A percentile compares a stretch with the other conserved stretches of the same genome.
Evolutionary conservation across 1,140 invertebrate species (phyloP).

Genomic region (Heliothis virescens): DNA sequence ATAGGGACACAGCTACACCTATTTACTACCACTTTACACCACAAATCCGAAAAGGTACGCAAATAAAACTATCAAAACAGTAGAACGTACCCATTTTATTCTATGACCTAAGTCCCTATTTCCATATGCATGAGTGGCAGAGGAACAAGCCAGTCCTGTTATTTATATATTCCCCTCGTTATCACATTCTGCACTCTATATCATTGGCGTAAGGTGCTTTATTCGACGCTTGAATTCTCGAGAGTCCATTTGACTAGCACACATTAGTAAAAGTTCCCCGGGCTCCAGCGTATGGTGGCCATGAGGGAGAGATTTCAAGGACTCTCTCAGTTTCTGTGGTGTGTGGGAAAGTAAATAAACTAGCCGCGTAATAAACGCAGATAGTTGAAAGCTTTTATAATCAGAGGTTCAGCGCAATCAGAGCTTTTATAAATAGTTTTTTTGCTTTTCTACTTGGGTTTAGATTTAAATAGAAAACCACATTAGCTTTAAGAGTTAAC

Average conservation of each 20-base stretch:
- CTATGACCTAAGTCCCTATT: constrained; percentile 79
- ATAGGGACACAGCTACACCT: constrained; percentile 21
- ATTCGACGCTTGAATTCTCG: constrained; percentile 67
- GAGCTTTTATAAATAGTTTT: too few species aligned
- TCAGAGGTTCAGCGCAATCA: not conserved
- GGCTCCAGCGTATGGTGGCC: constrained; percentile 65
- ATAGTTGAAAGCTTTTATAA: constrained; percentile 27
- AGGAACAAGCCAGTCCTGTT: constrained; percentile 56
- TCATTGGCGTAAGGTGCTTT: constrained; percentile 62
- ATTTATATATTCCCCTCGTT: constrained; percentile 56
- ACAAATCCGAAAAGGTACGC: constrained; percentile 53
- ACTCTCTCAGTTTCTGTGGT: constrained; percentile 40
- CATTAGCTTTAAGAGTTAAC: too few species aligned
- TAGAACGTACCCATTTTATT: constrained; percentile 66
- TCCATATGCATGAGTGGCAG: constrained; percentile 81
- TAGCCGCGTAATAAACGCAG: constrained; percentile 15
- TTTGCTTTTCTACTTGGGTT: too few species aligned
- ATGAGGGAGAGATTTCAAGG: constrained; percentile 52
- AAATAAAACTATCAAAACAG: constrained; percentile 65
- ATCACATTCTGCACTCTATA: constrained; percentile 65
- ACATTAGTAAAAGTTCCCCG: constrained; percentile 83
- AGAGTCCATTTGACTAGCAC: constrained; percentile 83
- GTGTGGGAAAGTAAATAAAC: constrained; percentile 24
- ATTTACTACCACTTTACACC: constrained; percentile 47
- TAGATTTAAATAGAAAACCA: too few species aligned